These are phyloP conservation scores for Proterorhinus semilunaris DNA, from an alignment of 2,113 vertebrate species.

Conservation along the genomic window DNA sequence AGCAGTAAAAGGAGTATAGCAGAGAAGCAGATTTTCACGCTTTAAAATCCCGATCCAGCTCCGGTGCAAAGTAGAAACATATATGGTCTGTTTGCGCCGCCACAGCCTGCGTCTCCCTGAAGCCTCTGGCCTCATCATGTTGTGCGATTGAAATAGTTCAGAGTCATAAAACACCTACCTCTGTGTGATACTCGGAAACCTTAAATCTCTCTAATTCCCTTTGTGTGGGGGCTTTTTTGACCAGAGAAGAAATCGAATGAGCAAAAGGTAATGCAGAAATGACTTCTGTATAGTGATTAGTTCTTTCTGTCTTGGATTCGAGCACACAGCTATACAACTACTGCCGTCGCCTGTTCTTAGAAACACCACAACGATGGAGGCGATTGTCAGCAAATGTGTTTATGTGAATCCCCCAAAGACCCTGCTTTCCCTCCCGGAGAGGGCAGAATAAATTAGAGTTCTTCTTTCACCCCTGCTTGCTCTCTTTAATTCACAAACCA, in stretches of 20 bases:
- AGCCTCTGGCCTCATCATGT: constrained; percentile 12
- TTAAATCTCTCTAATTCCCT: constrained; percentile 42
- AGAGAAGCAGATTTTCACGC: too few relatives aligned
- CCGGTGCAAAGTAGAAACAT: too few relatives aligned
- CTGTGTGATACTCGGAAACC: constrained; percentile 22
- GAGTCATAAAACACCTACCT: constrained; percentile 36
- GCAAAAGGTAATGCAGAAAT: too few relatives aligned
- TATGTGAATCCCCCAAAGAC: constrained; percentile 40
- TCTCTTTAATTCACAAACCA: constrained; percentile 78
- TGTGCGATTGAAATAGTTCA: constrained; percentile 31
- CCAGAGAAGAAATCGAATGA: not conserved
- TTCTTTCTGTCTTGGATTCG: too few relatives aligned
- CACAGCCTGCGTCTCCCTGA: constrained; percentile 10
- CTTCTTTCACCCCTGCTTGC: constrained; percentile 66
- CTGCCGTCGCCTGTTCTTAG: constrained; percentile 44
- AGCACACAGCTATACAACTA: too few relatives aligned
- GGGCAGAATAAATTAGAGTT: constrained; percentile 64
- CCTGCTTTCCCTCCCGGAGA: constrained; percentile 43
- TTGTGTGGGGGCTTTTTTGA: constrained; percentile 24
- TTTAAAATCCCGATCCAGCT: too few relatives aligned
- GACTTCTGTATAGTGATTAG: too few relatives aligned
- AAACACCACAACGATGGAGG: constrained; percentile 41
- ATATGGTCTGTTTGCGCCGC: not conserved
- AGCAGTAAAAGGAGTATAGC: too few relatives aligned
- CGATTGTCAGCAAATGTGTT: constrained; percentile 37